Percentiles rank a stretch among this genome's conserved stretches.
Conservation (phyloP, 2,113 vertebrate species). For the Tetrax tetrax region DNA sequence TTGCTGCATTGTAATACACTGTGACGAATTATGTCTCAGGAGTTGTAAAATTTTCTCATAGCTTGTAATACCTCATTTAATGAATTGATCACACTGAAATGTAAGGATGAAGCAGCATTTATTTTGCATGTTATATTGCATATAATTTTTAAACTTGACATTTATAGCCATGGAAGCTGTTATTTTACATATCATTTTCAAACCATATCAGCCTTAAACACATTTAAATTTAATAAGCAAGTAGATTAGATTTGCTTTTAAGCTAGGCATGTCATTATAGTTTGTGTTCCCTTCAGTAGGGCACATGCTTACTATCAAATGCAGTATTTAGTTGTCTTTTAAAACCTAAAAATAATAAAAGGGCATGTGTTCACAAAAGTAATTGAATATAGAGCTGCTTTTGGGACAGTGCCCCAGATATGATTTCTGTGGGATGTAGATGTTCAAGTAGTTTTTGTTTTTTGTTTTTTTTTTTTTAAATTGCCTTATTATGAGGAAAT, state of each 20-base stretch:
- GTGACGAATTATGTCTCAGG: constrained; percentile 75
- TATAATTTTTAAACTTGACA: constrained; percentile 82
- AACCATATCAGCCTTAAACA: constrained; percentile 83
- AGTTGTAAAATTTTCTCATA: constrained; percentile 68
- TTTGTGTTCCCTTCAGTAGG: constrained; percentile 57
- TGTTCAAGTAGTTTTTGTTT: neutral
- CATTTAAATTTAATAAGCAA: constrained; percentile 88
- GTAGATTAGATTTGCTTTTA: constrained; percentile 85
- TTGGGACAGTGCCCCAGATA: neutral
- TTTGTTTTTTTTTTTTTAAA: neutral
- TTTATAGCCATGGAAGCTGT: constrained; percentile 82
- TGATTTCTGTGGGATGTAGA: neutral
- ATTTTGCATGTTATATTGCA: constrained; percentile 80
- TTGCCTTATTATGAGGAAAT: constrained; percentile 1
- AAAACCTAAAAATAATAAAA: constrained; percentile 69
- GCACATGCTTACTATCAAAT: constrained; percentile 64
- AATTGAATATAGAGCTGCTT: constrained; percentile 53
- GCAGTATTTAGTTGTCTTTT: constrained; percentile 69
- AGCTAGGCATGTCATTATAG: constrained; percentile 80
- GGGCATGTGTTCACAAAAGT: constrained; percentile 25
- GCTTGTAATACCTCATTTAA: constrained; percentile 79
- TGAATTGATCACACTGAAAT: constrained; percentile 81
- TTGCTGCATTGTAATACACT: constrained; percentile 66
- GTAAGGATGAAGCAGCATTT: constrained; percentile 78
- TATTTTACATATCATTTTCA: constrained; percentile 83